Conservation (phyloP, 2,888 invertebrate species). For the Orthonevra nobilis region DNA sequence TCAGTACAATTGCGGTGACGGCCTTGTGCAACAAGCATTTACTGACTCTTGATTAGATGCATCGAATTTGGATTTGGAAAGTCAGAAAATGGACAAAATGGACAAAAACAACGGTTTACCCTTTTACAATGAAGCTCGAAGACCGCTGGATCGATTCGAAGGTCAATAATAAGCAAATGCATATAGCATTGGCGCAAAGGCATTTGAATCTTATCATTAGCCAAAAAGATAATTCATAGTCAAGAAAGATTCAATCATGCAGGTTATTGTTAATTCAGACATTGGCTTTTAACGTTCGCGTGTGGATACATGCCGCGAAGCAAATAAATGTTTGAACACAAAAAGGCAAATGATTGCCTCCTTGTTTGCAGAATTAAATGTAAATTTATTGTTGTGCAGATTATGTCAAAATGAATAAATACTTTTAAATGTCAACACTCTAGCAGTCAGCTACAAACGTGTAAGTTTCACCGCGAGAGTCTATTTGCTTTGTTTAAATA, state of each 20-base stretch:
- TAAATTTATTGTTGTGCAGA: slow-evolving; percentile 64
- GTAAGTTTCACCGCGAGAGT: neutral
- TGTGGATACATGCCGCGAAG: slow-evolving; percentile 8
- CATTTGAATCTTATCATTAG: too few species aligned
- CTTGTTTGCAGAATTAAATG: slow-evolving; percentile 52
- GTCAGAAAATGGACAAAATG: too few species aligned
- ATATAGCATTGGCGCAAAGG: too few species aligned
- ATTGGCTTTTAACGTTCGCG: slow-evolving; percentile 6
- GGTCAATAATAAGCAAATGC: too few species aligned
- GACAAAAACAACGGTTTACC: too few species aligned
- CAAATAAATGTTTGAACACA: neutral
- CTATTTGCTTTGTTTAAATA: slow-evolving; percentile 31
- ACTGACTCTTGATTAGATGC: too few species aligned
- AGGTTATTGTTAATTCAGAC: slow-evolving; percentile 11
- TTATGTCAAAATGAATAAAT: slow-evolving; percentile 67
- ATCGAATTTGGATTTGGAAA: too few species aligned
- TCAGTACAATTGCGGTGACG: too few species aligned
- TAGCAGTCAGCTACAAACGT: slow-evolving; percentile 14
- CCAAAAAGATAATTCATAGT: slow-evolving; percentile 14
- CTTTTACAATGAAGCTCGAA: too few species aligned
- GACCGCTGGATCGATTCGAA: too few species aligned
- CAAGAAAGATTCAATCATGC: slow-evolving; percentile 33
- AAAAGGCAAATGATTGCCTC: slow-evolving; percentile 21
- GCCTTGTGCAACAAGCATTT: too few species aligned
- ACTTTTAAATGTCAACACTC: slow-evolving; percentile 66